Percentiles rank a stretch among this genome's conserved stretches.
Conservation (phyloP, 2,888 invertebrate genomes). For the Venusia cambrica region DNA sequence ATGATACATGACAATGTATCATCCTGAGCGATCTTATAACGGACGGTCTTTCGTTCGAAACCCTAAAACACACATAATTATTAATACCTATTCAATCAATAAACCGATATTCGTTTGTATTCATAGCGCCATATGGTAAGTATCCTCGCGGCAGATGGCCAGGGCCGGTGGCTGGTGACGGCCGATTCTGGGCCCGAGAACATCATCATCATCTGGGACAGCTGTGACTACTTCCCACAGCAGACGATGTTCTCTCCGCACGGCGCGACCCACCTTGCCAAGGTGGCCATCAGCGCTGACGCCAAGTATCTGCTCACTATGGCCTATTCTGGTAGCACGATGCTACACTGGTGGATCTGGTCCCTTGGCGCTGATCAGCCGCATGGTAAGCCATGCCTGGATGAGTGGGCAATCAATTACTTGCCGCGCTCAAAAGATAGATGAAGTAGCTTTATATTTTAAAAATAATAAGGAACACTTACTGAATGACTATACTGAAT, state of each 20-base stretch:
- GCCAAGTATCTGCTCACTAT: constrained; percentile 81
- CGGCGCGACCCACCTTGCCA: constrained; percentile 51
- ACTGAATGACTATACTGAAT: no score
- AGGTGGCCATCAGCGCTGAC: constrained; percentile 74
- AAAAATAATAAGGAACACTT: no score
- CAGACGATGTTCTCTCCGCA: constrained; percentile 79
- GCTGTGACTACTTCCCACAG: constrained; percentile 65
- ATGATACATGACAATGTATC: no score
- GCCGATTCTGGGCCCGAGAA: constrained; percentile 81
- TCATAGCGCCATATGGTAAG: constrained; percentile 74
- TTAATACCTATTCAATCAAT: no score
- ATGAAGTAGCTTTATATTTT: no score
- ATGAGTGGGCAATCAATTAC: no score
- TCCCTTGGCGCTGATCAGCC: constrained; percentile 71
- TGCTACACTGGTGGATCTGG: constrained; percentile 84
- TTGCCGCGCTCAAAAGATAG: no score
- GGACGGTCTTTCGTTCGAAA: no score
- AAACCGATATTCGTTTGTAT: constrained; percentile 11
- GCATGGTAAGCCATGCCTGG: constrained; percentile 81
- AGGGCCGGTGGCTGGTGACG: constrained; percentile 81
- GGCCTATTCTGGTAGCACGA: constrained; percentile 65
- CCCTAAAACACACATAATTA: no score
- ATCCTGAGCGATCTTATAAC: no score
- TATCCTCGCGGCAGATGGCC: constrained; percentile 67
- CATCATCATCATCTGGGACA: constrained; percentile 82